A percentile compares a stretch with the other conserved stretches of the same genome.
These are phyloP conservation scores for Pseudopleuronectes americanus DNA, from an alignment of 2,797 vertebrate species.

Conservation along the genomic window DNA sequence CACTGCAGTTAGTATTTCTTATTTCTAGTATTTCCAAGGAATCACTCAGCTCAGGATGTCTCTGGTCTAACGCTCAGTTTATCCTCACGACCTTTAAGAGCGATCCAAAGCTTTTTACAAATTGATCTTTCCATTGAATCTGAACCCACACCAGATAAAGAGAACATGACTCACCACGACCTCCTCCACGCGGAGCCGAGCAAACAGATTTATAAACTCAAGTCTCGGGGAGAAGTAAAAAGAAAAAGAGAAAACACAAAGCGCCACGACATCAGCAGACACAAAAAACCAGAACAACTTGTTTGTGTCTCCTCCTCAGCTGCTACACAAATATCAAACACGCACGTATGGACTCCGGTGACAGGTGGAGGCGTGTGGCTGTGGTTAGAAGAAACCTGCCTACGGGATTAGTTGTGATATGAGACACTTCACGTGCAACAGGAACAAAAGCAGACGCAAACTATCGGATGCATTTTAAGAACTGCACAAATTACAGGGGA, in stretches of 20 bases:
- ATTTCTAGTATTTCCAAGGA: background rate
- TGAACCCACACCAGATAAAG: background rate
- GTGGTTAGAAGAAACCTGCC: background rate
- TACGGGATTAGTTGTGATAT: background rate
- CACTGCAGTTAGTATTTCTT: background rate
- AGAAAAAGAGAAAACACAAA: background rate
- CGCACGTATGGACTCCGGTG: background rate
- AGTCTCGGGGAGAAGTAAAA: fast-evolving
- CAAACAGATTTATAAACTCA: background rate
- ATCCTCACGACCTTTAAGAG: background rate
- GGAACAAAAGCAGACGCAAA: constrained; percentile 15
- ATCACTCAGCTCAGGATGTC: background rate
- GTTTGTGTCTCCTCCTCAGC: constrained; percentile 48
- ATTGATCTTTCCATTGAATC: background rate
- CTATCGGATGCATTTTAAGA: background rate
- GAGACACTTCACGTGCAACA: background rate
- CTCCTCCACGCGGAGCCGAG: background rate
- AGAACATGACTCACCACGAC: constrained; percentile 31
- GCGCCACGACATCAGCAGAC: background rate
- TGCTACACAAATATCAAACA: constrained; percentile 38
- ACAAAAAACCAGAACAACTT: constrained; percentile 60
- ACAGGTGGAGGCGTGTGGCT: constrained; percentile 17
- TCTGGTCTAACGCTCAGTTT: fast-evolving
- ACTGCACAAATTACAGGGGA: too few species aligned
- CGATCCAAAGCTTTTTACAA: background rate